Conservation (phyloP, 1,140 invertebrate species). For the Radopholus similis region DNA sequence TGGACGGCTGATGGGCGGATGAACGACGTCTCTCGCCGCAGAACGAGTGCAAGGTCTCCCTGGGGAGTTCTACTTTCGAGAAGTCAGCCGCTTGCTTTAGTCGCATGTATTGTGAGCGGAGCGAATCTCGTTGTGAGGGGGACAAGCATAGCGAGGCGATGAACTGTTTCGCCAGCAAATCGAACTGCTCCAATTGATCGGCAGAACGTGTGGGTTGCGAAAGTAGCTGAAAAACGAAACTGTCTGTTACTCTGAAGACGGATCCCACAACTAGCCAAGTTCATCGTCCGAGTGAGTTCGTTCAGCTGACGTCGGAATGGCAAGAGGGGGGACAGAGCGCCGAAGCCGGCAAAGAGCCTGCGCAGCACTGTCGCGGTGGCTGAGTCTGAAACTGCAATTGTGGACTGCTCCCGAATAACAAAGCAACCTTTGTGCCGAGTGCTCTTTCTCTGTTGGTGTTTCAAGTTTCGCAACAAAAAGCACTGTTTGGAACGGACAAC, state of each 20-base stretch:
- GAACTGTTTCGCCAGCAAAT: conserved; percentile 17
- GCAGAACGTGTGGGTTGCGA: neutral
- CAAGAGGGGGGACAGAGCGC: neutral
- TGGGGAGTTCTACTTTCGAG: conserved; percentile 17
- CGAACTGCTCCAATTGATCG: conserved; percentile 16
- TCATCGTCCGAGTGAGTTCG: neutral
- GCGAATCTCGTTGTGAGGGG: neutral
- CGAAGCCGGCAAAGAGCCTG: neutral
- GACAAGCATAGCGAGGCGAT: conserved; percentile 2
- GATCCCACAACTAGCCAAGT: neutral
- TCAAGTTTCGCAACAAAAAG: conserved; percentile 21
- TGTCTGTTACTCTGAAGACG: neutral
- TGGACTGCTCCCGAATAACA: too few relatives aligned
- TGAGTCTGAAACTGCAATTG: neutral
- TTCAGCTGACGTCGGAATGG: neutral
- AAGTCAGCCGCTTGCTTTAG: conserved; percentile 27
- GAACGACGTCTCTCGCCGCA: conserved; percentile 17
- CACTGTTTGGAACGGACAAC: neutral
- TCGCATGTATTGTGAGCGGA: conserved; percentile 18
- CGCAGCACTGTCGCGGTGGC: neutral
- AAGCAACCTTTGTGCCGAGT: too few relatives aligned
- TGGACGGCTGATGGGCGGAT: neutral
- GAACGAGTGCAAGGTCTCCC: conserved; percentile 19
- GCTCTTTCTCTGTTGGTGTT: neutral
- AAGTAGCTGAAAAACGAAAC: neutral